phyloP scores from a whole-genome alignment of 2,888 invertebrate species.

The Ichneumon xanthorius region DNA sequence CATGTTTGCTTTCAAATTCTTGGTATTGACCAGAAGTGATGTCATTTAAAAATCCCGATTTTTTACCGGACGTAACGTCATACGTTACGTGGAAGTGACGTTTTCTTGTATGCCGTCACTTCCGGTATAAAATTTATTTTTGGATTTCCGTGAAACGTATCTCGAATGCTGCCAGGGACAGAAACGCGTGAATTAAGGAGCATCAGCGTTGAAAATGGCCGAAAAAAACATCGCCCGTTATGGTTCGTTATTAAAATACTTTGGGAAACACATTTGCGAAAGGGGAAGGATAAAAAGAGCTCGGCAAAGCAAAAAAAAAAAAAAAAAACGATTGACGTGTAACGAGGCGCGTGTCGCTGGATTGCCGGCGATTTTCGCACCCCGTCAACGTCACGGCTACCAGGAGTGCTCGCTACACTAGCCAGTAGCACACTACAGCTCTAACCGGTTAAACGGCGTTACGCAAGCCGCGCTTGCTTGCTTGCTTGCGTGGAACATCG shows the following conservation, averaged over 20 bases:
- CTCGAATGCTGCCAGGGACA: too few species aligned
- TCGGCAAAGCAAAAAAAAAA: background rate
- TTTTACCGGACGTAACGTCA: too few species aligned
- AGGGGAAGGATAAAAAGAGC: constrained; percentile 52
- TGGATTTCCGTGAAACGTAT: too few species aligned
- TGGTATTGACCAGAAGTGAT: too few species aligned
- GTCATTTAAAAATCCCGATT: too few species aligned
- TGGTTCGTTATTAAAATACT: constrained; percentile 80
- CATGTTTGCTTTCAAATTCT: too few species aligned
- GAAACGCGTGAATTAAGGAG: too few species aligned
- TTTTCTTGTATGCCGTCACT: too few species aligned
- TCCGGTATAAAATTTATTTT: too few species aligned
- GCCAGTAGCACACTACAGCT: constrained; percentile 59
- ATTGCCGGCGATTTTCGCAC: constrained; percentile 79
- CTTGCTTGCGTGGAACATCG: constrained; percentile 74
- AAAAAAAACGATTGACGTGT: constrained; percentile 78
- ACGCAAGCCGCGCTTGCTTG: constrained; percentile 72
- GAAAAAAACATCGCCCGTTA: constrained; percentile 47
- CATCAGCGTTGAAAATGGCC: constrained; percentile 15
- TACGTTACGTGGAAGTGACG: too few species aligned
- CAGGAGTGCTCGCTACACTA: constrained; percentile 35
- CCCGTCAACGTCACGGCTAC: constrained; percentile 75
- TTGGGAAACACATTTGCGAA: constrained; percentile 66
- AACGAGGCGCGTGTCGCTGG: constrained; percentile 83
- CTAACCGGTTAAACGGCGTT: constrained; percentile 81